A percentile compares a stretch with the other conserved stretches of the same genome.
These are phyloP conservation scores for Drosophila neonasuta DNA, from an alignment of 2,888 invertebrate species.

Conservation along the genomic window DNA sequence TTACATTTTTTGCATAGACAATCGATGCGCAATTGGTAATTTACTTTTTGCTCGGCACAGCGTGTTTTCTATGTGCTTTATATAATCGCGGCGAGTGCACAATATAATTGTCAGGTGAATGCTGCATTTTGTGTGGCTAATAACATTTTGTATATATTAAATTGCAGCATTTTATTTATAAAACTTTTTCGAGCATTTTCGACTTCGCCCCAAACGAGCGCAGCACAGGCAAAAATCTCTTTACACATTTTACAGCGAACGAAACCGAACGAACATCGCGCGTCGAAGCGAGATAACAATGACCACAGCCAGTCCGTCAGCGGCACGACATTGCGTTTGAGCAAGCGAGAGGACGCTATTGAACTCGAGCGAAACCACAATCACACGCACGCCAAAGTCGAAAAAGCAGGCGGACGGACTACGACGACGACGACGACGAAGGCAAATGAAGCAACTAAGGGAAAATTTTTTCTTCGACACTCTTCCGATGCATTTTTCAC, in stretches of 20 bases:
- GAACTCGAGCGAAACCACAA: slow-evolving; percentile 46
- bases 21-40: slow-evolving; percentile 73
- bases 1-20: slow-evolving; percentile 29
- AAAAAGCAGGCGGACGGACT: slow-evolving; percentile 62
- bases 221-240: slow-evolving; percentile 69
- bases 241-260: slow-evolving; percentile 72
- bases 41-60: slow-evolving; percentile 42
- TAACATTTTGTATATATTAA: slow-evolving; percentile 38
- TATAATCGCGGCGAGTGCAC: slow-evolving; percentile 60
- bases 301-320: slow-evolving; percentile 40
- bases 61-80: slow-evolving; percentile 65
- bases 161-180: slow-evolving; percentile 62
- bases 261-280: slow-evolving; percentile 58
- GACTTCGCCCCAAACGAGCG: slow-evolving; percentile 74
- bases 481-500: slow-evolving; percentile 56
- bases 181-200: slow-evolving; percentile 73
- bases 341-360: slow-evolving; percentile 59
- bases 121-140: slow-evolving; percentile 32
- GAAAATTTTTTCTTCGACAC: slow-evolving; percentile 65
- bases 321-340: slow-evolving; percentile 36
- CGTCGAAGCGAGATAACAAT: slow-evolving; percentile 60
- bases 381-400: slow-evolving; percentile 70
- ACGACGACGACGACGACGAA: slow-evolving; percentile 56
- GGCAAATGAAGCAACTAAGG: slow-evolving; percentile 67
- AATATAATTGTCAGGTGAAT: slow-evolving; percentile 28